phyloP scores from a whole-genome alignment of 2,888 invertebrate species.

The Mesorhabditis sp. region DNA sequence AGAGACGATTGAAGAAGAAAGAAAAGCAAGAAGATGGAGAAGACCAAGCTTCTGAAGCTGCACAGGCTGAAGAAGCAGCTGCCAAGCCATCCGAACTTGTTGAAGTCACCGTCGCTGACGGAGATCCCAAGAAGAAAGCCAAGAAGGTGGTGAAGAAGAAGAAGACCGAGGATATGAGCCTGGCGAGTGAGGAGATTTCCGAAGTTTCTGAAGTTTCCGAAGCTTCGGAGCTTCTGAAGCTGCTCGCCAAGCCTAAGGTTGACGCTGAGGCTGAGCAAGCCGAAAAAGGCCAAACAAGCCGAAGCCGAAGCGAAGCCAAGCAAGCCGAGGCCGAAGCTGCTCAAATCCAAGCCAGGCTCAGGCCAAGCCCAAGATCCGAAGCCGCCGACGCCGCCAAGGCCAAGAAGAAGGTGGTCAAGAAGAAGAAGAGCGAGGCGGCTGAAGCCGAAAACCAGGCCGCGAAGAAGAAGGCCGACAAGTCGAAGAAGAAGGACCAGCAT shows the following conservation, averaged over 20 bases:
- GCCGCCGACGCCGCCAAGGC: constrained; percentile 1
- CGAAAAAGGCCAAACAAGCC: not conserved
- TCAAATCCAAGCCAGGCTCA: not conserved
- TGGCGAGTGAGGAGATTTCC: not conserved
- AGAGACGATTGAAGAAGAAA: not conserved
- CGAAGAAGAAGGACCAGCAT: not conserved
- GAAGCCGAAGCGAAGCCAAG: constrained; percentile 12
- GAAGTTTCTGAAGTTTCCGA: not conserved
- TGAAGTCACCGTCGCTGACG: not conserved
- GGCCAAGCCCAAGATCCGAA: not conserved
- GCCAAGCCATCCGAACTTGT: not conserved
- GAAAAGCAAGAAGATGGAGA: not conserved
- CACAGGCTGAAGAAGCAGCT: not conserved
- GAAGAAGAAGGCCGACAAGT: constrained; percentile 10
- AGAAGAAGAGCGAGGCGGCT: constrained; percentile 6
- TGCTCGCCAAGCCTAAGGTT: not conserved
- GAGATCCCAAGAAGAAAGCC: constrained; percentile 10
- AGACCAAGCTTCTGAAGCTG: not conserved
- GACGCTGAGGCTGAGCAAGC: not conserved
- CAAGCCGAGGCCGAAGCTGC: not conserved
- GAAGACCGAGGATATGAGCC: constrained; percentile 19
- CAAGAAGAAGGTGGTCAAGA: constrained; percentile 8
- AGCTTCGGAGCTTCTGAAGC: no score
- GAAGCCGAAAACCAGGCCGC: constrained; percentile 7
- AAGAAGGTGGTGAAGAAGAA: constrained; percentile 30